phyloP scores from a whole-genome alignment of 1,140 invertebrate species.

The Drosophila sturtevanti region DNA sequence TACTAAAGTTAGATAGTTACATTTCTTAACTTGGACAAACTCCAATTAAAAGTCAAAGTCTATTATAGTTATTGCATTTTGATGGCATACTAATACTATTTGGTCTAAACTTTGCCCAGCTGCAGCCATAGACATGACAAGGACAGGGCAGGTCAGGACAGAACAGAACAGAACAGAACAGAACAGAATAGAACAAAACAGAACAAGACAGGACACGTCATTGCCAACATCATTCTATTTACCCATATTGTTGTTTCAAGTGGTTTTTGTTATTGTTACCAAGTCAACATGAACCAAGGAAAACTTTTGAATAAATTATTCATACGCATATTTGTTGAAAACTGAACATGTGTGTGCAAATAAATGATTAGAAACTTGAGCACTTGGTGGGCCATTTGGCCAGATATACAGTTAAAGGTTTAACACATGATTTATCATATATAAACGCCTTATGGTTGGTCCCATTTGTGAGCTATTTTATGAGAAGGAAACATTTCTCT shows the following conservation, averaged over 20 bases:
- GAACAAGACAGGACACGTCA: conserved; percentile 27
- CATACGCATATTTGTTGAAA: conserved; percentile 5
- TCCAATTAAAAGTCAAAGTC: conserved; percentile 5
- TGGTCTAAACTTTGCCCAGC: conserved; percentile 42
- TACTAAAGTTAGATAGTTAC: background rate
- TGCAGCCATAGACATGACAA: conserved; percentile 49
- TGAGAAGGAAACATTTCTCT: too few relatives aligned
- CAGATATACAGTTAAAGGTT: conserved; percentile 2
- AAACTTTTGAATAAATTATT: background rate
- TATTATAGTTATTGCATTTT: conserved; percentile 25
- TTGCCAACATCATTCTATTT: conserved; percentile 8
- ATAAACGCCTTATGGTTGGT: background rate
- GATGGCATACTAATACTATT: conserved; percentile 16
- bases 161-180: too few relatives aligned
- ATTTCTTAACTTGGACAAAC: background rate
- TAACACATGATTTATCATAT: background rate
- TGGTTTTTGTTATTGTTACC: background rate
- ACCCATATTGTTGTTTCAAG: background rate
- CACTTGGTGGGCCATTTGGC: too few relatives aligned
- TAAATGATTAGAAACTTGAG: conserved; percentile 21
- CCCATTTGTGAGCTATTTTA: background rate
- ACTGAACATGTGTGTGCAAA: conserved; percentile 25
- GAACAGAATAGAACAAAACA: too few relatives aligned
- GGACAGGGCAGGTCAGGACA: conserved; percentile 29
- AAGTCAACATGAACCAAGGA: background rate